Conservation (phyloP, 2,113 vertebrate genomes). For the Thunnus thynnus region DNA sequence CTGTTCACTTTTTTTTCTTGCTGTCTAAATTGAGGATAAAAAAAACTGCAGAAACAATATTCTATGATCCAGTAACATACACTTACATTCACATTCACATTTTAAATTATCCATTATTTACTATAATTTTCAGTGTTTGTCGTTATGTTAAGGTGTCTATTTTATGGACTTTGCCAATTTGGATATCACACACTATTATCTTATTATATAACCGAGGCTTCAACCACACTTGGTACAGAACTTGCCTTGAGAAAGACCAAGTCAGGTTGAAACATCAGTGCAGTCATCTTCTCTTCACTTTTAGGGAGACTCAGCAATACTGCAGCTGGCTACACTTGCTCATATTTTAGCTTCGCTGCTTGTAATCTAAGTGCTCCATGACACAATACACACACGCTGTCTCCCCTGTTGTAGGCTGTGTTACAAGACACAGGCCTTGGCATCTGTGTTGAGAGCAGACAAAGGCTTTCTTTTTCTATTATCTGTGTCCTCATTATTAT, state of each 20-base stretch:
- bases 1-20: not conserved
- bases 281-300: no score
- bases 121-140: not conserved
- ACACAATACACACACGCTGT: conserved; percentile 25
- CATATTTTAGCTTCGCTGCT: conserved; percentile 13
- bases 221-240: no score
- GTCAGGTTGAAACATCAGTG: no score
- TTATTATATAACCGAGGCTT: no score
- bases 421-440: conserved; percentile 37
- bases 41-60: not conserved
- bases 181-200: no score
- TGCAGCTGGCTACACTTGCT: conserved; percentile 5
- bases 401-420: conserved; percentile 22
- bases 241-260: no score
- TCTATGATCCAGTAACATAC: not conserved
- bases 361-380: conserved; percentile 23
- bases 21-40: not conserved
- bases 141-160: not conserved
- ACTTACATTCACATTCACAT: not conserved
- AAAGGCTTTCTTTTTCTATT: conserved; percentile 62
- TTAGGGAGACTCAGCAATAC: not conserved
- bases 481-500: conserved; percentile 75
- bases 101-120: not conserved
- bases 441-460: conserved; percentile 54
- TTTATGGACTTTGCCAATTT: no score